Evolutionary conservation across 2,113 vertebrate genomes (phyloP), one percentile per base, ranked within the genome.

Genomic region (Corythornis cristatus): DNA sequence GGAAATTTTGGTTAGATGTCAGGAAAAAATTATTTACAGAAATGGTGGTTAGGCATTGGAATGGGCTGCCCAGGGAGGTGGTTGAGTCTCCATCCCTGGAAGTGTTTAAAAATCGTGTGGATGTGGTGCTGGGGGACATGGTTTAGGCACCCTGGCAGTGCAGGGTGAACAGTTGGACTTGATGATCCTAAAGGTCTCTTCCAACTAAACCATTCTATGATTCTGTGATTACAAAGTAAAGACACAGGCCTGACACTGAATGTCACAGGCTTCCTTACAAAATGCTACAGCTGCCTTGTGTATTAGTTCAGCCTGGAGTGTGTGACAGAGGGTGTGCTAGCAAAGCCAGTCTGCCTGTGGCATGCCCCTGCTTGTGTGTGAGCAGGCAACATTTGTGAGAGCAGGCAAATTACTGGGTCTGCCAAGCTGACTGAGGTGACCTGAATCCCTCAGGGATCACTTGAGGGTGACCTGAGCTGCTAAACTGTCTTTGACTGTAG

Each of bases 401-500:
- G 23, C 14, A 82, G 54, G 25, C 6, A 61, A 51, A 81, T 23
- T 60, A 35, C 22, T 0, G 7, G 11, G 12, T 21, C 50, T 93
- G 46, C 56, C 64, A 46, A 43, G 40, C 31, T 78, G 72, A 51
- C 68, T 74, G 45, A 53, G 33, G 72, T 78, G 88, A 76, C 61
- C 73, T 50, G 33, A 35, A 64, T 61, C 65, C 83, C 57, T 15
- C 29, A 6, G 70, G 62, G 83, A 50, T 56, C 77, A 65, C 65
- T 86, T 86, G 48, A 68, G 40, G 64, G 22, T 86, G 85, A 92
- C 80, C 88, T 18, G 20, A 93, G 43, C 40, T 23, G 4, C 65
- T 96, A 76, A 95, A 81, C 83, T 90, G 43, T 18, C 92, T 93
- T 37, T 80, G 79, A 71, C 88, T 90, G 86, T 42, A 68, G 40